These are phyloP conservation scores for Euphydryas editha DNA, from an alignment of 2,888 invertebrate genomes.

Conservation along the genomic window DNA sequence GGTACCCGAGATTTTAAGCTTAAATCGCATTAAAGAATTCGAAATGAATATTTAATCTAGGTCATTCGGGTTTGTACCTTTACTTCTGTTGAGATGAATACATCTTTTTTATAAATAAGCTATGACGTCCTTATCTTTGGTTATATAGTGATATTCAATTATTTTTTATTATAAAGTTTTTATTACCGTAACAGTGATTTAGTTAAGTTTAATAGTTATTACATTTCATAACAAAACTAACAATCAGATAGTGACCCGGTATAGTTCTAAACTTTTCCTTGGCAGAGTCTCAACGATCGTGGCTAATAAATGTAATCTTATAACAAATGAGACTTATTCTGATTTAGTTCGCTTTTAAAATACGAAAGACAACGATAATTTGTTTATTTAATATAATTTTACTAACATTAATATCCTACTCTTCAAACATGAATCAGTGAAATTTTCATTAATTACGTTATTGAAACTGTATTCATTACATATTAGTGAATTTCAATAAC, in stretches of 20 bases:
- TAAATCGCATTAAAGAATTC: too few relatives aligned
- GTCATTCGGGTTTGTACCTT: too few relatives aligned
- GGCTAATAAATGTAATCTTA: conserved; percentile 37
- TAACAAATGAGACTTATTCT: conserved; percentile 33
- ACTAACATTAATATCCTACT: neutral
- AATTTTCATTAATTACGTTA: too few relatives aligned
- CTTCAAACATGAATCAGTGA: too few relatives aligned
- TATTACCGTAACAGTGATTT: neutral
- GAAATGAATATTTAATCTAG: too few relatives aligned
- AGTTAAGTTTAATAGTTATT: conserved; percentile 8
- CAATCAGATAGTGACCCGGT: conserved; percentile 22
- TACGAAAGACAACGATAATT: neutral
- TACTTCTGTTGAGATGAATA: too few relatives aligned
- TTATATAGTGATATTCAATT: too few relatives aligned
- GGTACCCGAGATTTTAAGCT: too few relatives aligned
- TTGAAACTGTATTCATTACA: too few relatives aligned
- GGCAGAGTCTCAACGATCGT: conserved; percentile 33
- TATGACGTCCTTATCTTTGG: too few relatives aligned
- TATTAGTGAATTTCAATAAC: too few relatives aligned
- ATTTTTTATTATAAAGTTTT: neutral
- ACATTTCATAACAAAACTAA: neutral
- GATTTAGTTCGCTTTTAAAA: neutral
- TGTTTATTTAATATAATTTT: neutral
- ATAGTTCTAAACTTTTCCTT: conserved; percentile 35
- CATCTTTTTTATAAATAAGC: too few relatives aligned